Conservation (phyloP, 2,888 invertebrate species). For the Chaetogeoica ovagalla region DNA sequence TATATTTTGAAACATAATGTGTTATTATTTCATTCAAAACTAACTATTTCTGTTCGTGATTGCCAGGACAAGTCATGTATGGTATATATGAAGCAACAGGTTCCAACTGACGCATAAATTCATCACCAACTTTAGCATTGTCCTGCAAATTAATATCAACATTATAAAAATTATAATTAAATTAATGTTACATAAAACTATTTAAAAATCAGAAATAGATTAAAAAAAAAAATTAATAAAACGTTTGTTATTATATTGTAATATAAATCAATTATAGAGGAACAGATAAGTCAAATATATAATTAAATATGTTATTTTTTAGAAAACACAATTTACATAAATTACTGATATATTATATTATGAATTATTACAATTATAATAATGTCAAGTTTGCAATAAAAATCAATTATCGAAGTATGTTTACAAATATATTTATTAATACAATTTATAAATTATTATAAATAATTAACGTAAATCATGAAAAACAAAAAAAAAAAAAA, state of each 20-base stretch:
- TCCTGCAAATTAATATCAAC: slow-evolving; percentile 60
- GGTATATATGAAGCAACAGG: slow-evolving; percentile 86
- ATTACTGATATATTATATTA: too few relatives aligned
- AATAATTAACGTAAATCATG: too few relatives aligned
- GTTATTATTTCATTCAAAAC: slow-evolving; percentile 58
- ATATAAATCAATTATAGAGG: too few relatives aligned
- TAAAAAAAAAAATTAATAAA: too few relatives aligned
- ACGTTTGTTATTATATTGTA: too few relatives aligned
- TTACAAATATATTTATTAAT: neutral
- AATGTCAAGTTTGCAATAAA: too few relatives aligned
- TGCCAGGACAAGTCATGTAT: slow-evolving; percentile 91
- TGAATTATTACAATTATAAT: too few relatives aligned
- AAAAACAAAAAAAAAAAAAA: neutral
- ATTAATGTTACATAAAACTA: too few relatives aligned
- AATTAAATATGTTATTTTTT: too few relatives aligned
- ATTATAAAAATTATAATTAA: neutral
- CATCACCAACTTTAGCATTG: slow-evolving; percentile 81
- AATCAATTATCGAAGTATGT: neutral
- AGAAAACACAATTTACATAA: too few relatives aligned
- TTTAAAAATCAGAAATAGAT: too few relatives aligned
- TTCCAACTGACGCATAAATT: slow-evolving; percentile 91
- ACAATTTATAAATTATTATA: neutral
- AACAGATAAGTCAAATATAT: too few relatives aligned
- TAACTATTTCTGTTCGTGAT: slow-evolving; percentile 84
- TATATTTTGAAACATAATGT: neutral